Conservation (phyloP, 2,797 vertebrate genomes). For the Schizopygopsis pylzovi region DNA sequence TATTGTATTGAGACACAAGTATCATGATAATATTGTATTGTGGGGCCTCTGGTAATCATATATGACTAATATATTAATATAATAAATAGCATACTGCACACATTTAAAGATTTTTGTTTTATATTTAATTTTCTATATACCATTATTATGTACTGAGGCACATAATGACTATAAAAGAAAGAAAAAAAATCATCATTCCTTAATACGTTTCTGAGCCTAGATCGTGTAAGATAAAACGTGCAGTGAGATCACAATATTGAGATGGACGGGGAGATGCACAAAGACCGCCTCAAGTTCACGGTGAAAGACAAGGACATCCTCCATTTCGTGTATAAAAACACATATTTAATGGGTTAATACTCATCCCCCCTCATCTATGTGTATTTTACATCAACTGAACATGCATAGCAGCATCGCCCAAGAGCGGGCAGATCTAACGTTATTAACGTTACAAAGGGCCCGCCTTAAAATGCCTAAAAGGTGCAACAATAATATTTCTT, state of each 20-base stretch:
- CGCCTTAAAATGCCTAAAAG: slow-evolving; percentile 54
- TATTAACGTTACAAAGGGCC: slow-evolving; percentile 44
- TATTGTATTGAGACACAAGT: too few species aligned
- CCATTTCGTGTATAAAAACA: slow-evolving; percentile 31
- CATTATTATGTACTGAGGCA: background rate
- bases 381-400: background rate
- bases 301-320: slow-evolving; percentile 49
- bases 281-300: slow-evolving; percentile 20
- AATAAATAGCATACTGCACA: background rate
- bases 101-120: background rate
- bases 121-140: background rate
- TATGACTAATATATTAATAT: too few species aligned
- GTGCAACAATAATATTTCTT: slow-evolving; percentile 68
- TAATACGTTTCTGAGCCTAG: too few species aligned
- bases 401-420: background rate
- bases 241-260: background rate
- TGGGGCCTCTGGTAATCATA: too few species aligned
- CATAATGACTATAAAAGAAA: background rate
- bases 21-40: too few species aligned
- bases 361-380: background rate
- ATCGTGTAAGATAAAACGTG: background rate
- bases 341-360: background rate
- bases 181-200: background rate
- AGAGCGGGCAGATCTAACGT: background rate
- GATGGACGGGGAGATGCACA: slow-evolving; percentile 14